Conservation (phyloP, 2,113 vertebrate species). For the Clarias batrachus region DNA sequence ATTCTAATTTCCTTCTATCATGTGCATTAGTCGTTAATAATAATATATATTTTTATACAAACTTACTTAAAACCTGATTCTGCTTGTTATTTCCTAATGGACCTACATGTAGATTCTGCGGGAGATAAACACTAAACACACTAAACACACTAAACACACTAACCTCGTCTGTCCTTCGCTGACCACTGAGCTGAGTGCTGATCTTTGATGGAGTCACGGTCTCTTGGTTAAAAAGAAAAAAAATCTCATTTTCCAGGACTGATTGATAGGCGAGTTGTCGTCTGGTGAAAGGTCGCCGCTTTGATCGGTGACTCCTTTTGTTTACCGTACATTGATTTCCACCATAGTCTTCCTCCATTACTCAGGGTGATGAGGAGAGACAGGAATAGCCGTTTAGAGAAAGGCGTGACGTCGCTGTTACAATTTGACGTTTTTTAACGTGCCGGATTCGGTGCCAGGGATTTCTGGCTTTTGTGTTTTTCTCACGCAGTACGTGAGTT, state of each 20-base stretch:
- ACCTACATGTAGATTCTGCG: neutral
- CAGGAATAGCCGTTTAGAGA: conserved; percentile 17
- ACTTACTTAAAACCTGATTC: neutral
- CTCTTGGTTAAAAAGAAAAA: neutral
- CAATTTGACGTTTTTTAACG: conserved; percentile 32
- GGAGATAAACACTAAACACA: neutral
- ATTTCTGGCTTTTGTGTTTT: conserved; percentile 3
- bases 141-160: neutral
- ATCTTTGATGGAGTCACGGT: neutral
- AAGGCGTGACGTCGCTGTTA: conserved; percentile 32
- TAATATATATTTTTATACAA: neutral
- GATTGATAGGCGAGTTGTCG: conserved; percentile 42
- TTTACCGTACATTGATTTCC: conserved; percentile 37
- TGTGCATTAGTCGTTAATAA: too few relatives aligned
- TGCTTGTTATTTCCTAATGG: neutral
- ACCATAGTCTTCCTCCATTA: neutral
- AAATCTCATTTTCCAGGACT: neutral
- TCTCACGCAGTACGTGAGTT: neutral
- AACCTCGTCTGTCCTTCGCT: neutral
- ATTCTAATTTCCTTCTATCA: neutral
- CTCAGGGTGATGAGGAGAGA: conserved; percentile 13
- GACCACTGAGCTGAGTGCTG: neutral
- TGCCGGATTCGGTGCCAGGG: conserved; percentile 34
- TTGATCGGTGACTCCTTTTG: conserved; percentile 36
- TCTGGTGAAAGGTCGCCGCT: conserved; percentile 39